Percentiles rank a stretch among this genome's conserved stretches.
Evolutionary conservation across 2,797 vertebrate genomes (phyloP).

Genomic region (Mormyrops attenuatus): DNA sequence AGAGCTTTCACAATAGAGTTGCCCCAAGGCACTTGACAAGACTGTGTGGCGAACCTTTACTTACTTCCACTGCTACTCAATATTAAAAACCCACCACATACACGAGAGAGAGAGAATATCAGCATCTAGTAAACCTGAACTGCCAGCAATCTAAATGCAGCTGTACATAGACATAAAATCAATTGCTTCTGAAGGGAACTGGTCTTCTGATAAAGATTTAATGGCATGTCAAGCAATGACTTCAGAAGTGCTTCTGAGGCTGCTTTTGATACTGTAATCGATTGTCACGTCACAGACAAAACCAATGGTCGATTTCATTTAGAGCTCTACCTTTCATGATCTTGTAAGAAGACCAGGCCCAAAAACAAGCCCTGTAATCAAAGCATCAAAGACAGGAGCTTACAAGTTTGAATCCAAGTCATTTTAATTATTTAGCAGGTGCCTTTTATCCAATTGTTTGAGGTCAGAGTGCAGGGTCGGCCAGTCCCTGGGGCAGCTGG

Average conservation of each 20-base stretch:
- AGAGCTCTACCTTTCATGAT: background rate
- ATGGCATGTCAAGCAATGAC: background rate
- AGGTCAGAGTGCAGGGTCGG: background rate
- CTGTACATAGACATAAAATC: background rate
- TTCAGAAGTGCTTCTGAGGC: background rate
- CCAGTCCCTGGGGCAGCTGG: background rate
- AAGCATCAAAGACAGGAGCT: background rate
- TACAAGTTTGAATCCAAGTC: background rate
- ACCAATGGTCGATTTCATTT: background rate
- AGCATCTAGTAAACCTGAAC: background rate
- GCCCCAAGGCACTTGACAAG: background rate
- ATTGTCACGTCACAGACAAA: background rate
- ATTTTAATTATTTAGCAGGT: background rate
- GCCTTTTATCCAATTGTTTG: background rate
- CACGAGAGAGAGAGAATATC: background rate
- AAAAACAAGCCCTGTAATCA: background rate
- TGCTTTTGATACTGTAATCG: background rate
- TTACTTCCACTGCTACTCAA: background rate
- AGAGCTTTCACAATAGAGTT: background rate
- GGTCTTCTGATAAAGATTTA: background rate
- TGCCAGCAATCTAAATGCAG: background rate
- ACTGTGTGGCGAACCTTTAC: background rate
- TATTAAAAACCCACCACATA: background rate
- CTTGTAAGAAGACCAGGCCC: background rate
- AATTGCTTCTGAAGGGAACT: background rate